A percentile compares a stretch with the other conserved stretches of the same genome.
phyloP scores from a whole-genome alignment of 1,140 invertebrate species.

The Trachymyrmex septentrionalis region DNA sequence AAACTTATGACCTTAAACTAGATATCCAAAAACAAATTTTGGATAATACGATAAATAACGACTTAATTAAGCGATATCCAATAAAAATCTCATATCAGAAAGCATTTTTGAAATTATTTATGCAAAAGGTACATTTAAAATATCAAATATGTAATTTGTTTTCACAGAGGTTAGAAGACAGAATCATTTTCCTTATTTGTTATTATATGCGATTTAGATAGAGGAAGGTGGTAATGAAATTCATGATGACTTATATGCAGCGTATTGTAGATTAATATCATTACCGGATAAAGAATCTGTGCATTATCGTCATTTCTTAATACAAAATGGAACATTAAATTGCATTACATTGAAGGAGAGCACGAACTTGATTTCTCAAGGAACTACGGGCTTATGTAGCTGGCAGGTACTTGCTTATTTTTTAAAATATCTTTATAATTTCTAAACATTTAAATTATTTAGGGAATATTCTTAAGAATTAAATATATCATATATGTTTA shows the following conservation, averaged over 20 bases:
- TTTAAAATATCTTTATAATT: background rate
- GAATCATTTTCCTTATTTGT: conserved; percentile 33
- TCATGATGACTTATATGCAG: conserved; percentile 84
- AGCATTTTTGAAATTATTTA: conserved; percentile 85
- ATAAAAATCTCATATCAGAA: conserved; percentile 85
- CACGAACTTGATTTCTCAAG: conserved; percentile 87
- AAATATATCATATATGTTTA: background rate
- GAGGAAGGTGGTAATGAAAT: conserved; percentile 82
- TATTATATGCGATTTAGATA: conserved; percentile 73
- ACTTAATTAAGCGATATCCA: conserved; percentile 83
- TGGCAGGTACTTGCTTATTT: conserved; percentile 85
- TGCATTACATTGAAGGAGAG: conserved; percentile 87
- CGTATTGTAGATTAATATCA: conserved; percentile 83
- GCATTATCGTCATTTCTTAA: conserved; percentile 86
- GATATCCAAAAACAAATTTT: conserved; percentile 82
- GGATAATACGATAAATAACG: conserved; percentile 82
- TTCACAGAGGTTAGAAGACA: background rate
- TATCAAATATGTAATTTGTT: background rate
- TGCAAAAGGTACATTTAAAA: conserved; percentile 78
- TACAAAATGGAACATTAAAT: conserved; percentile 69
- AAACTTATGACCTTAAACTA: conserved; percentile 62
- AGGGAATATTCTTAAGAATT: background rate
- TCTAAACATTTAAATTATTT: background rate
- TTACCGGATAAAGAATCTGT: conserved; percentile 66
- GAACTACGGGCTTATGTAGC: conserved; percentile 87